phyloP scores from a whole-genome alignment of 2,113 vertebrate species.

The Phalacrocorax brasilianus region DNA sequence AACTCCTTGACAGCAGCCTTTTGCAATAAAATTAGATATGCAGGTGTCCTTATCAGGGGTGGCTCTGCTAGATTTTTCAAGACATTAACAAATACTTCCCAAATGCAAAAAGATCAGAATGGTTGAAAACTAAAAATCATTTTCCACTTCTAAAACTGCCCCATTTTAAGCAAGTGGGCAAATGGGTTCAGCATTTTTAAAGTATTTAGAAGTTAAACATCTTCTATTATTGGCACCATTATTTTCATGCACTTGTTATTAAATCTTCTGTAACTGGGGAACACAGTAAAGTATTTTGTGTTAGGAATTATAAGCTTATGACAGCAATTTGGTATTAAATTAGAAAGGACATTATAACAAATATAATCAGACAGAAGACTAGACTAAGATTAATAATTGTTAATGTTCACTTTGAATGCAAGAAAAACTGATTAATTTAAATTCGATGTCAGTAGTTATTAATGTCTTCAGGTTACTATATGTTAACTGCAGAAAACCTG shows the following conservation, averaged over 20 bases:
- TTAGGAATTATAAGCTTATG: not conserved
- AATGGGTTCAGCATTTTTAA: not conserved
- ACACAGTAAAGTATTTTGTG: not conserved
- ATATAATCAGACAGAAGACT: not conserved
- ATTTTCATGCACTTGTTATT: not conserved
- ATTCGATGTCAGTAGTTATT: not conserved
- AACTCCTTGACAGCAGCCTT: not conserved
- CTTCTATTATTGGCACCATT: not conserved
- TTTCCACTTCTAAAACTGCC: not conserved
- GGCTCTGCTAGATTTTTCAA: not conserved
- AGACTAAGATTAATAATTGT: not conserved
- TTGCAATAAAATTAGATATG: not conserved
- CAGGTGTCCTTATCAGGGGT: not conserved
- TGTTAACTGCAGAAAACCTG: not conserved
- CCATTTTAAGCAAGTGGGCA: not conserved
- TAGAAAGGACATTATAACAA: not conserved
- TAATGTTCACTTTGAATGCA: not conserved
- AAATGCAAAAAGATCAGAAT: not conserved
- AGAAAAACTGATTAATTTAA: not conserved
- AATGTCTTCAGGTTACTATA: not conserved
- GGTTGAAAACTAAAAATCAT: not conserved
- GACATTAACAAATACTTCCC: not conserved
- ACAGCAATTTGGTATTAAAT: not conserved
- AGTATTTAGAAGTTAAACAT: not conserved
- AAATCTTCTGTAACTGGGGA: not conserved